Evolutionary conservation across 2,797 vertebrate species (phyloP).

Genomic region (Parambassis ranga): DNA sequence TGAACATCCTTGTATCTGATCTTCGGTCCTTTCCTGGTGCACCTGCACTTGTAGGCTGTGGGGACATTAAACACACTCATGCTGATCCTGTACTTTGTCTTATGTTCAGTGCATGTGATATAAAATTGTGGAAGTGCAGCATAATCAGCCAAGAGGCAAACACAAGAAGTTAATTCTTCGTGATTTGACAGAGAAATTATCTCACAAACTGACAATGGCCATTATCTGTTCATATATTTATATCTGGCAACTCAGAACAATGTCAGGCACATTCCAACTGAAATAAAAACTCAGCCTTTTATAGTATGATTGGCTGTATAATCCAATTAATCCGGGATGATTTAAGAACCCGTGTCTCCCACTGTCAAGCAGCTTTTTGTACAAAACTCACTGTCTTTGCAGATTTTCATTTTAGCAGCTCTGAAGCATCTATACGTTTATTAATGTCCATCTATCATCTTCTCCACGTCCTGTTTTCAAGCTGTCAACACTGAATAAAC

Average conservation of each 20-base stretch:
- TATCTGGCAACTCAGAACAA: neutral
- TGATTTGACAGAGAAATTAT: slow-evolving; percentile 1
- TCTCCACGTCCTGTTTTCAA: neutral
- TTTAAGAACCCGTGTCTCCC: neutral
- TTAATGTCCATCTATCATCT: neutral
- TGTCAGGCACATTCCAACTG: neutral
- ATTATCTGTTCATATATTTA: neutral
- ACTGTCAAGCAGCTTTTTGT: neutral
- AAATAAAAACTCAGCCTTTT: too few species aligned
- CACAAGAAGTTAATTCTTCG: neutral
- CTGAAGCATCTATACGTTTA: neutral
- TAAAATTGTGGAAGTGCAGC: neutral
- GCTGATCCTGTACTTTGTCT: neutral
- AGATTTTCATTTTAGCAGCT: neutral
- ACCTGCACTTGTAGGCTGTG: slow-evolving; percentile 96
- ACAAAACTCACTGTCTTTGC: neutral
- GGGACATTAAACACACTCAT: slow-evolving; percentile 12
- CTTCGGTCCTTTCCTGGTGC: slow-evolving; percentile 97
- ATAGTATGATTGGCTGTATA: too few species aligned
- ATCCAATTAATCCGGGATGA: neutral
- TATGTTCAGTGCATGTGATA: neutral
- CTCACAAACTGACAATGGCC: neutral
- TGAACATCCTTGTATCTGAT: slow-evolving; percentile 97
- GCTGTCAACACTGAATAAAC: neutral
- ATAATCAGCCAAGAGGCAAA: neutral